Evolutionary conservation across 2,797 vertebrate genomes (phyloP).

Genomic region (Eospalax fontanierii): DNA sequence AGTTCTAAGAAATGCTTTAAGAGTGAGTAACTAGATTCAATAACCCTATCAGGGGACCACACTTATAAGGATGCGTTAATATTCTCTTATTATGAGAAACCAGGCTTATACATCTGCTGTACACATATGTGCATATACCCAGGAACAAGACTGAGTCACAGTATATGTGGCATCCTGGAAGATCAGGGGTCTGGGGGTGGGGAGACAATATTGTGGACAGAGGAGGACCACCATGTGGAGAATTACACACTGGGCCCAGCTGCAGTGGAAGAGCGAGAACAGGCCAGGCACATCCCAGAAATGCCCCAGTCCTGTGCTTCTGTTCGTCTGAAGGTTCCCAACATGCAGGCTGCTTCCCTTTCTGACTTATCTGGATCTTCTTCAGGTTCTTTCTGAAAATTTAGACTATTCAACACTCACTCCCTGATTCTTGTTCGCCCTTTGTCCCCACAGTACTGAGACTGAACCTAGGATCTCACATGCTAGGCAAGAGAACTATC

Average conservation of each 20-base stretch:
- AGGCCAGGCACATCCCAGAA: neutral
- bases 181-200: too few species aligned
- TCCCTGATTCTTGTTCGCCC: neutral
- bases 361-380: neutral
- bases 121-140: neutral
- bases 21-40: neutral
- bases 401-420: neutral
- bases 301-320: too few species aligned
- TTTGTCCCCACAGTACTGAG: neutral
- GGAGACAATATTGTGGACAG: neutral
- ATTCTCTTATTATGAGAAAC: conserved; percentile 18
- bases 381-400: neutral
- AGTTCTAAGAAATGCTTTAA: conserved; percentile 29
- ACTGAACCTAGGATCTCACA: neutral
- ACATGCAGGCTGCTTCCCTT: accelerated
- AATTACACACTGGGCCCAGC: neutral
- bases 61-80: neutral
- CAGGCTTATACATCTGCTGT: neutral
- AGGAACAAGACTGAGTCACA: neutral
- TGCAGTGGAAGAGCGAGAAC: neutral
- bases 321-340: neutral
- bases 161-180: neutral
- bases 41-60: neutral
- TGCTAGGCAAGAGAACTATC: neutral
- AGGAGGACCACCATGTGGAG: neutral